Evolutionary conservation across 2,113 vertebrate species (phyloP), one percentile per base, ranked within the genome.

Genomic region (Blennius ocellaris): DNA sequence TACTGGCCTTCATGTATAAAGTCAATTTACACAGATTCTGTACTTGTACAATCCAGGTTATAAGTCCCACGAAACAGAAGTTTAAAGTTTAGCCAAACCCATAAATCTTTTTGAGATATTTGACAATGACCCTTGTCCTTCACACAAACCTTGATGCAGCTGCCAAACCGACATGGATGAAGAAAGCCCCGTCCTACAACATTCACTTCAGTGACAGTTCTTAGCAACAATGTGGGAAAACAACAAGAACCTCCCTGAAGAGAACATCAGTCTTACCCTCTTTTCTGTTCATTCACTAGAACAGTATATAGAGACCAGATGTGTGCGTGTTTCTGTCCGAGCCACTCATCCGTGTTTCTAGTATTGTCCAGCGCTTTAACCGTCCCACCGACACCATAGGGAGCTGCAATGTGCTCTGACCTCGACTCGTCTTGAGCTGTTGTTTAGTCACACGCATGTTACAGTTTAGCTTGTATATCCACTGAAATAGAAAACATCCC

Each of bases 251-350:
- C 64, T 74, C 84, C 59, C 62, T 67, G 48, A 77, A 76, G 76
- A 67, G 63, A 77, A 75, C 81, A 77, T 80, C 70, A 56, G 78
- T 73, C 48, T 55, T 67, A 40, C 48, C 53, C 69, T 76, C 52
- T 64, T 65, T 65, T 83, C 71, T 67, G 69, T 85, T 87, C 75
- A 80, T 85, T 82, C 77, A 85, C 75, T 48, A 78, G 85, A 81
- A 91, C 88, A 89, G 49, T 82, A 82, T 90, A 90, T 90, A 74
- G 59, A 88, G 83, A 85, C 86, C 90, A 91, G 89, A 91, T 91
- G 90, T 92, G 81, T 78, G 69, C 40, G 53, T 73, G 65, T 75
- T 74, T 54, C 66, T 64, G 56, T 37, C 73, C 58, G 57, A 84
- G 56, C 3, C 71, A 69, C 47, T 21, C 40, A 11, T 21, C 43